phyloP scores from a whole-genome alignment of 2,888 invertebrate genomes.

The Bhutanitis thaidina region DNA sequence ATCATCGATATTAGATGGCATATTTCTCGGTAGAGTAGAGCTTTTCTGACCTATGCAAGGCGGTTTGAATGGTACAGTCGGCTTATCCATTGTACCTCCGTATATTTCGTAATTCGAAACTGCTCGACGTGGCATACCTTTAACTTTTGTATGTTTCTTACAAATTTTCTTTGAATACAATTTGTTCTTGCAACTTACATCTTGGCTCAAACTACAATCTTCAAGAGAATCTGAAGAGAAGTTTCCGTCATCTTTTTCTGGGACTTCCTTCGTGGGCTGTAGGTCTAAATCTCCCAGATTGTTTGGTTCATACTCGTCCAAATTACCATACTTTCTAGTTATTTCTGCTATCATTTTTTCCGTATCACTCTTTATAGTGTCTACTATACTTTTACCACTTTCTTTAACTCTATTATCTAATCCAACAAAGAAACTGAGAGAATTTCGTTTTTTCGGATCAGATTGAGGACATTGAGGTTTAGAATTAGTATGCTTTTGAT shows the following conservation, averaged over 20 bases:
- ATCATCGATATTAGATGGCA: conserved; percentile 75
- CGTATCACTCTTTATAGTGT: conserved; percentile 82
- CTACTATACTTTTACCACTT: conserved; percentile 78
- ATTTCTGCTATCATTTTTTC: conserved; percentile 84
- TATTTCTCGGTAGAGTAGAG: conserved; percentile 71
- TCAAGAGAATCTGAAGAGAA: conserved; percentile 90
- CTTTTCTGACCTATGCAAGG: conserved; percentile 64
- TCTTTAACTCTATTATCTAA: conserved; percentile 69
- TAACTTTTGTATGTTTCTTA: conserved; percentile 72
- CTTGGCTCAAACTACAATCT: conserved; percentile 82
- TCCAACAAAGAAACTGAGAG: conserved; percentile 83
- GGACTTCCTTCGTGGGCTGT: conserved; percentile 58
- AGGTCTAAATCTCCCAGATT: conserved; percentile 53
- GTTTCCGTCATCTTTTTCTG: conserved; percentile 81
- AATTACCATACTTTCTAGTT: conserved; percentile 82
- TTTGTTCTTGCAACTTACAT: conserved; percentile 72
- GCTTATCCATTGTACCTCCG: conserved; percentile 57
- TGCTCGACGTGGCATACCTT: conserved; percentile 81
- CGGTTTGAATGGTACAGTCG: conserved; percentile 60
- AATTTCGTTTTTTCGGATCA: conserved; percentile 78
- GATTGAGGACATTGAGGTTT: conserved; percentile 55
- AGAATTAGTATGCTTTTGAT: conserved; percentile 32
- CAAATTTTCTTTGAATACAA: conserved; percentile 74
- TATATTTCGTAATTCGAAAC: conserved; percentile 90
- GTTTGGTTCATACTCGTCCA: conserved; percentile 71